Base-by-base conservation (phyloP, 2,888 invertebrate species). In the Troides helena region DNA sequence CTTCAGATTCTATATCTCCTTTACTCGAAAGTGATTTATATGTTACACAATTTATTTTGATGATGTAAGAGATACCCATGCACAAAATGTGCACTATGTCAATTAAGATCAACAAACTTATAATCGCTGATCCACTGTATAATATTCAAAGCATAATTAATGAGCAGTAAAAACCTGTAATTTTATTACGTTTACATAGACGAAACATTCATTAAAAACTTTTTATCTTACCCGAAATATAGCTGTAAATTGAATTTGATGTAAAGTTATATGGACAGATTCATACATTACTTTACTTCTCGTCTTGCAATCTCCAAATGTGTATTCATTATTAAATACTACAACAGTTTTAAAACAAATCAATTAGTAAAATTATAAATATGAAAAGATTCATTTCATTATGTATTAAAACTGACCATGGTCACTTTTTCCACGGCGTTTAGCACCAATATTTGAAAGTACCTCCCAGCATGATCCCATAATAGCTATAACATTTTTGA, bases 291-390 rank as follows among this genome's bases (percentile, higher is more conserved):
- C 18, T 25, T 62, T 59, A 30, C 64, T 6, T 12, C 12, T 64
- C 30, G 23, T n/a, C 50, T 58, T 67, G 36, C 67, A 72, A 23
- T 64, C 65, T 65, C 65, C 72, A 58, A 67, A 70, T 39, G 36
- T 30, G 21, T 70, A 70, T 57, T 64, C 64, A 61, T 70, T 67
- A 18, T 67, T 61, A 30, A 70, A 70, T 39, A 67, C 70, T 70
- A 18, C 57, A 70, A 67, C 57, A 21, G 53, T n/a, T 53, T 50
- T 8, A 36, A 30, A n/a, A 43, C 8, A 36, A 43, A 23, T 50
- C 12, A 65, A 61, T 21, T 62, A 67, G 18, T 36, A 58, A 6
- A 12, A 25, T 25, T 7, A 10, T n/a, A 36, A 63, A 30, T 18
- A 58, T 23, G 14, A 23, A 58, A 23, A 14, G 21, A 21, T 56